Percentiles rank a stretch among this genome's conserved stretches.
These are phyloP conservation scores for Echeneis naucrates DNA, from an alignment of 2,797 vertebrate species.

Conservation along the genomic window DNA sequence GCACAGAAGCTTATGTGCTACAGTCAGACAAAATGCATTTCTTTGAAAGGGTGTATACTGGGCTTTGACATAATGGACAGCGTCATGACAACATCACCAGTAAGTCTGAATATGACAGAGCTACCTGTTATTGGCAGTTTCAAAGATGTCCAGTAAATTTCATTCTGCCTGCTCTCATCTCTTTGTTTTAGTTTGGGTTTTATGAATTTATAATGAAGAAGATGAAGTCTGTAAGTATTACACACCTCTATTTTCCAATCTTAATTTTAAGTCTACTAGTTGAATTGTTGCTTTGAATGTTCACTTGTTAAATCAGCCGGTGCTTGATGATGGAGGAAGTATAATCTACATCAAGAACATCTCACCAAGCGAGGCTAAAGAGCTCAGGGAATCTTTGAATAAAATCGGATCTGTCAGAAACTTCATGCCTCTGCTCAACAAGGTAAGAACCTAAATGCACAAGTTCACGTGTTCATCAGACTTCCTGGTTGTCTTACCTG, in stretches of 20 bases:
- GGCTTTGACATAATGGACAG: rapidly evolving
- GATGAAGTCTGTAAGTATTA: conserved; percentile 48
- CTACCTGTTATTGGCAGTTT: neutral
- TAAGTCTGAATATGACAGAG: neutral
- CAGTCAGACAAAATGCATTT: rapidly evolving
- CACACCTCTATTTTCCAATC: neutral
- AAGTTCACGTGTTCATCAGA: no score
- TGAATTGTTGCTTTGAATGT: no score
- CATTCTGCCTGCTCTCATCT: neutral
- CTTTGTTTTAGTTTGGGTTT: conserved; percentile 55
- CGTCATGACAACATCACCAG: neutral
- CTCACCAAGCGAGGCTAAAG: neutral
- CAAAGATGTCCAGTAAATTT: neutral
- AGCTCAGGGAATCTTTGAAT: conserved; percentile 33
- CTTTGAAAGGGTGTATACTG: neutral
- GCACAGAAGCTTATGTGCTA: rapidly evolving
- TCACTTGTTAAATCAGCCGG: neutral
- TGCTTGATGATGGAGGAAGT: rapidly evolving
- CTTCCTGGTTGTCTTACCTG: neutral
- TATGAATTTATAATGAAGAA: conserved; percentile 54
- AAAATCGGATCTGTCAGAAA: conserved; percentile 15
- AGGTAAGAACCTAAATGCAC: conserved; percentile 52
- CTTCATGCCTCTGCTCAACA: conserved; percentile 70
- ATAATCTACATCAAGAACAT: conserved; percentile 54
- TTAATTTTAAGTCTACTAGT: neutral